Percentiles rank a stretch among this genome's conserved stretches.
phyloP scores from a whole-genome alignment of 2,888 invertebrate species.

The Gibbula magus region DNA sequence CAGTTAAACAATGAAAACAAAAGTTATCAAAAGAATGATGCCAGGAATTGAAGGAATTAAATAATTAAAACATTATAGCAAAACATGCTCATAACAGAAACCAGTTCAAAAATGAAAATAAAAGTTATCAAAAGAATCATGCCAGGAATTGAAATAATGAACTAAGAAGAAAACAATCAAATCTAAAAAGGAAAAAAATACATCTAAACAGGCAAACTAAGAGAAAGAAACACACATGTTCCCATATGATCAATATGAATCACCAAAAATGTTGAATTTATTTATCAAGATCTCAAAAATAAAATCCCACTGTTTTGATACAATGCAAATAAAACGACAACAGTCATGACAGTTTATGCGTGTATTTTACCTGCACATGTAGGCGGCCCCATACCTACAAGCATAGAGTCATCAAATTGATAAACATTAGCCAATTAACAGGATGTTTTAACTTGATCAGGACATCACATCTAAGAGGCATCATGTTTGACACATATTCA shows the following conservation, averaged over 20 bases:
- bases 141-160: not conserved
- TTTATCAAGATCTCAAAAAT: not conserved
- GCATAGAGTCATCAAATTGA: too few species aligned
- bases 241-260: not conserved
- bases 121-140: not conserved
- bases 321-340: not conserved
- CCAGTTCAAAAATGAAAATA: not conserved
- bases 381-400: conserved; percentile 16
- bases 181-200: not conserved
- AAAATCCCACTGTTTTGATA: not conserved
- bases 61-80: too few species aligned
- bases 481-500: too few species aligned
- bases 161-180: not conserved
- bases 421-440: too few species aligned
- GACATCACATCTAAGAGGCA: too few species aligned
- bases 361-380: conserved; percentile 36
- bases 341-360: not conserved
- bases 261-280: not conserved
- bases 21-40: too few species aligned
- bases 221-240: not conserved
- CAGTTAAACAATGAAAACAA: too few species aligned
- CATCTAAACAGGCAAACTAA: not conserved
- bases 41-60: too few species aligned
- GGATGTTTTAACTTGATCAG: too few species aligned
- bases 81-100: too few species aligned